Conservation (phyloP, 1,140 invertebrate species). For the Pachypeltis micranthus region DNA sequence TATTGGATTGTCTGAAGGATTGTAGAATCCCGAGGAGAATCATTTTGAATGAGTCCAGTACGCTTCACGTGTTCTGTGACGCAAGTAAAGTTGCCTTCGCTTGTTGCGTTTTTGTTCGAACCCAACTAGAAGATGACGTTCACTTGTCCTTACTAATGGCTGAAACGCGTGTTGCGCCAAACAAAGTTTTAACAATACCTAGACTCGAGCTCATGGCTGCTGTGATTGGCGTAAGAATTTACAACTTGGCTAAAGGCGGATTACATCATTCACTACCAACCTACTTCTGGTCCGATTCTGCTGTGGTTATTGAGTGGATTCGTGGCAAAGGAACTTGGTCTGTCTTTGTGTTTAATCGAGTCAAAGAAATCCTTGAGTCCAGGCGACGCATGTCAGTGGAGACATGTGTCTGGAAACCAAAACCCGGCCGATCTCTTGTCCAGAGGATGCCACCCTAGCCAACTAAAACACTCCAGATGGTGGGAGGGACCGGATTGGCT, state of each 20-base stretch:
- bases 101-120: conserved; percentile 26
- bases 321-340: conserved; percentile 27
- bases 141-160: conserved; percentile 12
- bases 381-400: neutral
- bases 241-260: conserved; percentile 16
- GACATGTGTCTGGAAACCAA: neutral
- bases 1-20: neutral
- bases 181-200: conserved; percentile 30
- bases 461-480: neutral
- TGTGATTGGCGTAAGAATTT: conserved; percentile 28
- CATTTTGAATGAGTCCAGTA: neutral
- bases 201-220: conserved; percentile 33
- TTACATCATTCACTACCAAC: conserved; percentile 22
- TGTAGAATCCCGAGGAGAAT: neutral
- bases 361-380: conserved; percentile 31
- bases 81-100: conserved; percentile 31
- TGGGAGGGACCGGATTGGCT: conserved; percentile 13
- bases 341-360: conserved; percentile 33
- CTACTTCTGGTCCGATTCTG: conserved; percentile 32
- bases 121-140: neutral
- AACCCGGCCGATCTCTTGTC: conserved; percentile 4
- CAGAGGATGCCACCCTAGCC: neutral
- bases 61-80: conserved; percentile 33
- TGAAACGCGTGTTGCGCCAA: conserved; percentile 29
- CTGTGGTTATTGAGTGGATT: conserved; percentile 31